Percentiles rank a stretch among this genome's conserved stretches.
phyloP scores from a whole-genome alignment of 2,797 vertebrate species.

The Parambassis ranga region DNA sequence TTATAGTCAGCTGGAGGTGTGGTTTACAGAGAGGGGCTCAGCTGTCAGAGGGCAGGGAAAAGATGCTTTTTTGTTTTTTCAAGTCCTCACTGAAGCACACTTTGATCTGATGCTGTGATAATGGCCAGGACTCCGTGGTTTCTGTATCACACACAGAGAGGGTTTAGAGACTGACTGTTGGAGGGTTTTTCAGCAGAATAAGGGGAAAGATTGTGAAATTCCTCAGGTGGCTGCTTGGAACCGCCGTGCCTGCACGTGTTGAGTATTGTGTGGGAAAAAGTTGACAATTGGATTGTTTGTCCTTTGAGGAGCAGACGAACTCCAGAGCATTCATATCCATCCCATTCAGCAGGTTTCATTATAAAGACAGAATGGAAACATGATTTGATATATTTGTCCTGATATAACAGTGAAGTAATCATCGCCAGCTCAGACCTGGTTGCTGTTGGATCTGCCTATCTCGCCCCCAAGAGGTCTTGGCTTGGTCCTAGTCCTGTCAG shows the following conservation, averaged over 20 bases:
- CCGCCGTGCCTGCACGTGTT: constrained; percentile 32
- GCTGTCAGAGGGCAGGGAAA: background rate
- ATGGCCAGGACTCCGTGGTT: background rate
- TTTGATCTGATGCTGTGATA: background rate
- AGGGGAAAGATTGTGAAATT: constrained; percentile 20
- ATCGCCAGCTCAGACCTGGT: no score
- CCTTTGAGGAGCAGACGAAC: no score
- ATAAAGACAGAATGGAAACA: no score
- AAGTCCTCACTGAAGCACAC: background rate
- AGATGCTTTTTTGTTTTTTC: background rate
- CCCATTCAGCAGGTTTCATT: no score
- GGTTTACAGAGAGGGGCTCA: constrained; percentile 34
- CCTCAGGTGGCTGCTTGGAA: constrained; percentile 21
- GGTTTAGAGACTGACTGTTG: background rate
- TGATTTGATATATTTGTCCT: no score
- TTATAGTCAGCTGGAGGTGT: constrained; percentile 59
- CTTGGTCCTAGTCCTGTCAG: no score
- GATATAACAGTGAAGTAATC: no score
- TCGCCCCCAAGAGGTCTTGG: no score
- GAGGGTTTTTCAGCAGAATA: constrained; percentile 7
- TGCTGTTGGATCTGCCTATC: no score
- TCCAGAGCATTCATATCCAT: no score
- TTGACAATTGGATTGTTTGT: background rate
- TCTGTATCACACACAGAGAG: background rate
- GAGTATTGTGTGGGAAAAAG: background rate